Evolutionary conservation across 2,797 vertebrate species (phyloP).

Genomic region (Cyclura pinguis): DNA sequence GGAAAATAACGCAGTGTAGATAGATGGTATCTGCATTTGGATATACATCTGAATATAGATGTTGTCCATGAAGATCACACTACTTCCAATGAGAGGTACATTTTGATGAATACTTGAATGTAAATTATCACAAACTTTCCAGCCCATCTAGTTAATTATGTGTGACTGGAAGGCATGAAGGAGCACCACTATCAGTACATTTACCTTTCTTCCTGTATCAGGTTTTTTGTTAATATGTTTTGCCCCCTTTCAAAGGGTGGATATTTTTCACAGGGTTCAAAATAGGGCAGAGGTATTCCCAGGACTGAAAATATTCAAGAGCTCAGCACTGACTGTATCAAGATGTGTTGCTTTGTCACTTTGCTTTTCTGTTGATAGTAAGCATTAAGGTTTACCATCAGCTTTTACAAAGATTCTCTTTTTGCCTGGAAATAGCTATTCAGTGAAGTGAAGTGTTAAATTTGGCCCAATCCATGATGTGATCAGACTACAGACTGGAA

Average conservation of each 20-base stretch:
- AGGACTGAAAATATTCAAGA: not conserved
- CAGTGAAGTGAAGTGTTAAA: constrained; percentile 77
- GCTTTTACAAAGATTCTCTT: constrained; percentile 58
- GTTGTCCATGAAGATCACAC: not conserved
- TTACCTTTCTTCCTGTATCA: not conserved
- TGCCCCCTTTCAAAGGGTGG: not conserved
- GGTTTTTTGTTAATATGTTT: not conserved
- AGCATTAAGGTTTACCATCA: constrained; percentile 60
- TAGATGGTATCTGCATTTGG: not conserved
- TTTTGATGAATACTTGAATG: not conserved
- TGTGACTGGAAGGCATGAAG: not conserved
- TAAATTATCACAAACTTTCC: not conserved
- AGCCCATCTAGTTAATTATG: not conserved
- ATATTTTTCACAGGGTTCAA: not conserved
- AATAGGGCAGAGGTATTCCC: too few relatives aligned
- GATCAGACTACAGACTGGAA: constrained; percentile 67
- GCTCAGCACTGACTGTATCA: constrained; percentile 29
- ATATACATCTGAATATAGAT: not conserved
- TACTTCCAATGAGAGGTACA: not conserved
- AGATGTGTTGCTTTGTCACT: constrained; percentile 59
- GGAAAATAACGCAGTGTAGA: not conserved
- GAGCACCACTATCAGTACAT: not conserved
- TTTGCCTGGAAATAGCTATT: constrained; percentile 71
- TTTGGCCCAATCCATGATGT: constrained; percentile 65
- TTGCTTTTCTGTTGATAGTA: constrained; percentile 54